Evolutionary conservation across 2,797 vertebrate species (phyloP).

Genomic region (Danio aesculapii): DNA sequence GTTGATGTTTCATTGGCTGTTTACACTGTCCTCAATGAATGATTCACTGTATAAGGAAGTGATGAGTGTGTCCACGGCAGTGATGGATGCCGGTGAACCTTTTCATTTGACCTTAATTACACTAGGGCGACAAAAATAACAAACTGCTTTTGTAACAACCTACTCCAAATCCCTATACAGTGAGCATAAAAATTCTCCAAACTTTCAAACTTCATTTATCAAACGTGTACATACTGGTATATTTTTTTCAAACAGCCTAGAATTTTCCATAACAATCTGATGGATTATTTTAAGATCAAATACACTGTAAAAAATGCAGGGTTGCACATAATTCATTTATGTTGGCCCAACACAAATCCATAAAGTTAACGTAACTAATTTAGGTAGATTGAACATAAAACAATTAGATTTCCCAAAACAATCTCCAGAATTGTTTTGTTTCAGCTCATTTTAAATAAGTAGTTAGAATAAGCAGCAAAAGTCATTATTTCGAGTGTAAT

Average conservation of each 20-base stretch:
- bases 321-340: too few species aligned
- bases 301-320: too few species aligned
- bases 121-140: neutral
- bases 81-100: neutral
- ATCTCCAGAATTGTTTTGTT: too few species aligned
- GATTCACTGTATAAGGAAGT: neutral
- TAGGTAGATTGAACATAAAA: too few species aligned
- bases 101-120: neutral
- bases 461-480: too few species aligned
- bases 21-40: neutral
- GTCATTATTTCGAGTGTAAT: too few species aligned
- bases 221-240: neutral
- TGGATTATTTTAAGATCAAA: too few species aligned
- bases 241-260: neutral
- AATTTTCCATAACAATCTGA: neutral
- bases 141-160: neutral
- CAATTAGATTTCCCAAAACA: too few species aligned
- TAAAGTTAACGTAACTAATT: too few species aligned
- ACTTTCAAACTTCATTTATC: neutral
- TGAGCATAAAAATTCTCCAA: neutral
- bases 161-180: neutral
- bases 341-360: too few species aligned
- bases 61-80: neutral
- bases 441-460: too few species aligned
- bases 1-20: constrained; percentile 3